Base-by-base conservation (phyloP, 2,888 invertebrate species). In the Timema podura region DNA sequence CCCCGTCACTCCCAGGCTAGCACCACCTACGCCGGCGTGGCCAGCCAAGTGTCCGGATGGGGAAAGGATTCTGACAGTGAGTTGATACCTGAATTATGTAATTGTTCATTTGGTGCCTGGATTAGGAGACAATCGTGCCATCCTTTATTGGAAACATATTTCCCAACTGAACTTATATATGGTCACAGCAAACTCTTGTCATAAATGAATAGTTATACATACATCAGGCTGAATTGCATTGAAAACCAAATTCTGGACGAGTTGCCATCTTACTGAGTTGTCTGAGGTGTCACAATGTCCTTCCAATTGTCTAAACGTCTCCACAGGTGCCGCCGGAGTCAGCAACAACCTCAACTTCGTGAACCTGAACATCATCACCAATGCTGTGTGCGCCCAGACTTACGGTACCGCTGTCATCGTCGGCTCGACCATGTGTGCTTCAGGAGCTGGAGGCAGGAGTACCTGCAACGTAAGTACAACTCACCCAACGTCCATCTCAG, bases 301-400 rank as follows among this genome's bases (percentile, higher is more conserved):
- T n/a, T n/a, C n/a, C n/a, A n/a, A 30, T 30, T 30, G 30, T 30
- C 30, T 30, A 30, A 30, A 30, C 30, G 30, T 30, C 30, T 30
- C 30, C 30, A 30, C n/a, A 71, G 59, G 9, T 13, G 61, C 47
- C 7, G 10, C 15, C 16, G 15, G 45, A 15, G 64, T 70, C 44
- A 68, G 68, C 49, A 44, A 72, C 5, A 47, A 69, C n/a, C 67
- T 79, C 64, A 77, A 77, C 67, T 78, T 67, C 68, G 77, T 77
- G 3, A 59, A 73, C 11, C 67, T 78, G 64, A 51, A 13, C 11
- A 74, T 77, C 3, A 79, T 79, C 67, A 70, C 75, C 67, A 79
- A 79, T 68, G 2, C 64, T 0, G 73, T 74, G 6, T 79, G 79
- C 72, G 73, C 69, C 6, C 9, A 10, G 2, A 70, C 73, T 9